Conservation (phyloP, 2,113 vertebrate genomes). For the Laticauda laticaudata region DNA sequence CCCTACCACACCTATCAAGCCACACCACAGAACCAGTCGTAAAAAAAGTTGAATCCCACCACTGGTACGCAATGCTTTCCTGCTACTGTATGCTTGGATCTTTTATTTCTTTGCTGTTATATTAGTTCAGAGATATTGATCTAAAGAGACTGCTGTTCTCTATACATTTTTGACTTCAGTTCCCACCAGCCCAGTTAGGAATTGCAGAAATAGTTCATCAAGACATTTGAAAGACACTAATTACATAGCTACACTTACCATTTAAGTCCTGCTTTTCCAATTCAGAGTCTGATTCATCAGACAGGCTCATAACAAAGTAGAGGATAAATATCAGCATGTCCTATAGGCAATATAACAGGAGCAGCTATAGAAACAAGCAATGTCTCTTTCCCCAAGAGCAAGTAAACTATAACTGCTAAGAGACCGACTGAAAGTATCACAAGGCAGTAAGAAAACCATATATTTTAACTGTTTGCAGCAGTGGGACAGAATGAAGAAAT, state of each 20-base stretch:
- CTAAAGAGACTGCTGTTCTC: background rate
- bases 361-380: conserved; percentile 33
- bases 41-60: no score
- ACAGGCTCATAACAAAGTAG: conserved; percentile 8
- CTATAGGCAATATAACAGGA: background rate
- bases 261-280: background rate
- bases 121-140: background rate
- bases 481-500: conserved; percentile 7
- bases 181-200: background rate
- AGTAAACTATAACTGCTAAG: background rate
- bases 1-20: no score
- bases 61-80: background rate
- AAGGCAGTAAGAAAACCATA: conserved; percentile 38
- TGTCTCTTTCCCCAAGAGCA: background rate
- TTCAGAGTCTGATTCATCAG: background rate
- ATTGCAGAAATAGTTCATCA: background rate
- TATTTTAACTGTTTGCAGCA: conserved; percentile 35
- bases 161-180: background rate
- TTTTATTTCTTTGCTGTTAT: background rate
- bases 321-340: background rate
- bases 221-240: background rate
- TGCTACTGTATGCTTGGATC: background rate
- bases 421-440: conserved; percentile 25
- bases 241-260: background rate
- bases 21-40: no score